Evolutionary conservation across 2,797 vertebrate genomes (phyloP), one percentile per base, ranked within the genome.

Genomic region (Anguilla pacifica): DNA sequence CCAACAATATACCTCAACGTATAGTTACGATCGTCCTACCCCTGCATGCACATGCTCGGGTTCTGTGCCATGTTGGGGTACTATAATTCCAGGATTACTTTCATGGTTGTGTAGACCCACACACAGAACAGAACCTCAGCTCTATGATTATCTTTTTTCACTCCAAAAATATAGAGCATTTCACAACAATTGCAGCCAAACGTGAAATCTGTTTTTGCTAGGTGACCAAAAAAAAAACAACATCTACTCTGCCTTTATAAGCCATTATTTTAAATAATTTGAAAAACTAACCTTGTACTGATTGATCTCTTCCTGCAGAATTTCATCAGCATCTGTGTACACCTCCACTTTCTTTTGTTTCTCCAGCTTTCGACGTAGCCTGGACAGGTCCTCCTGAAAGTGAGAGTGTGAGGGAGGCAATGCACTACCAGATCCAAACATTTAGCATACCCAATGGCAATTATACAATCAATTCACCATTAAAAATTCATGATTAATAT

Each of bases 331-430:
- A 25, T 99, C 98, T 0, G 98, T 97, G 84, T 98, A 99, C 43
- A 99, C 97, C 91, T 99, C 98, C 91, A 99, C 97, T 92, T 99
- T 99, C 92, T 98, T 97, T 94, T 99, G 98, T 85, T 98, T 98
- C 93, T 99, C 98, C 91, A 99, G 94, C 92, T 97, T 98, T 83
- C 98, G 95, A 4, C 98, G 95, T 72, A 99, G 95, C 86, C 98
- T 95, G 28, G 98, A 99, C 81, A 99, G 96, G 85, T 99, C 98
- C 95, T 99, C 98, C 98, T 99, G 89, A 3, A 91, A 83, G 74
- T 85, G 79, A 25, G 79, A 49, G 72, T 17, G 74, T 46, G 17
- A 51, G 46, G 79, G 39, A 72, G n/a, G 28, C 67, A 35, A 77
- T 77, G 72, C n/a, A 77, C 13, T 35, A 77, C 31, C 31, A 17